Evolutionary conservation across 1,140 invertebrate species (phyloP), one percentile per base, ranked within the genome.

Genomic region (Coenobita brevimanus): DNA sequence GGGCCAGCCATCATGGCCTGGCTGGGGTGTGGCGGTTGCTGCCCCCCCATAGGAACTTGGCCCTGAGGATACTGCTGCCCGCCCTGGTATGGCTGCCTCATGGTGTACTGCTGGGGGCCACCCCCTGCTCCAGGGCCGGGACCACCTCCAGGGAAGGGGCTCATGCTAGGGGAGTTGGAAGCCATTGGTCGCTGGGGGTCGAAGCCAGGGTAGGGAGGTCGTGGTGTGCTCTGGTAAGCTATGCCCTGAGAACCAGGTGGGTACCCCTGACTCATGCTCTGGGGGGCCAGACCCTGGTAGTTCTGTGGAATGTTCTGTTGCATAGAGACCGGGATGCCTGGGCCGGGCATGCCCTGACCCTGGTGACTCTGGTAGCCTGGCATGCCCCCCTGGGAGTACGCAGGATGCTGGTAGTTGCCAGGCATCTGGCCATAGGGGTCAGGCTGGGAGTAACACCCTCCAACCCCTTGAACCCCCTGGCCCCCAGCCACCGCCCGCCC

Each of bases 291-390:
- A 17, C 86, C 86, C 57, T 88, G 87, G 83, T 89, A 90, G 71
- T 89, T 90, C 43, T 90, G 89, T 89, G 86, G 86, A 85, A 90
- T 90, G 85, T 89, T 90, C 62, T 78, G 75, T 81, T 89, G 89
- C 67, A 89, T 85, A 81, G 86, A 41, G 50, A 57, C 82, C 73
- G 41, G 60, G 36, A 86, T 82, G 57, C 75, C 84, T 50, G 57
- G 46, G 50, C 57, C 62, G 46, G 30, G 60, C 69, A 71, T 82
- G 60, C 81, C 82, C 64, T 71, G 82, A 36, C 50, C 60, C 82
- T 81, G 86, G 73, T 83, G 84, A 43, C 54, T 41, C 41, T 73
- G 75, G 73, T 78, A 43, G 24, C 84, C 75, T 79, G 73, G 24
- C 62, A 79, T 86, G 75, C 69, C 21, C 60, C 73, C 64, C 36